A percentile compares a stretch with the other conserved stretches of the same genome.
phyloP scores from a whole-genome alignment of 2,888 invertebrate species.

The Seira musarum region DNA sequence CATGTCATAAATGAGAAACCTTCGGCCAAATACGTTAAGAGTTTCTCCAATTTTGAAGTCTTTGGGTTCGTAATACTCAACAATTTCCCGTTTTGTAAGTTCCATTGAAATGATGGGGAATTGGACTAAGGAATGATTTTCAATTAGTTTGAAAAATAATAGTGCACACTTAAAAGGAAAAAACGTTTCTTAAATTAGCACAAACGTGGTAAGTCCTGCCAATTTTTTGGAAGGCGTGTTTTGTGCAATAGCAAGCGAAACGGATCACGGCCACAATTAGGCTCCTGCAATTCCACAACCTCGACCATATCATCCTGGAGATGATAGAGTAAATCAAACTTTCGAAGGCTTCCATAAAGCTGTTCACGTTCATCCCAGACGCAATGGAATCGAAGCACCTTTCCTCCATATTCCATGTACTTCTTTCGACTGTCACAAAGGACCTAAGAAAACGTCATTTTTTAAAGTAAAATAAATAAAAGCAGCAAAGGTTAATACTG shows the following conservation, averaged over 20 bases:
- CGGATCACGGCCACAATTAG: slow-evolving; percentile 83
- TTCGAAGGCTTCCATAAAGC: slow-evolving; percentile 73
- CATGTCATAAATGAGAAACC: slow-evolving; percentile 84
- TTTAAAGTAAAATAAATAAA: neutral
- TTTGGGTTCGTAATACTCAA: slow-evolving; percentile 83
- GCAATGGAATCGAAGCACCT: slow-evolving; percentile 72
- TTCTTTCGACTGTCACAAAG: slow-evolving; percentile 60
- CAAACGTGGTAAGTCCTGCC: slow-evolving; percentile 77
- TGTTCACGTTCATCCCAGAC: slow-evolving; percentile 74
- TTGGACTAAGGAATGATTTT: slow-evolving; percentile 73
- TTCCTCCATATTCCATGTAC: slow-evolving; percentile 65
- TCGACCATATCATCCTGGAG: slow-evolving; percentile 87
- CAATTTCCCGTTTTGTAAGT: slow-evolving; percentile 80
- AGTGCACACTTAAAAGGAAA: neutral
- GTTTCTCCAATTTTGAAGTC: slow-evolving; percentile 76
- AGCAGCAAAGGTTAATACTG: neutral
- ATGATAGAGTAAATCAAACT: slow-evolving; percentile 83
- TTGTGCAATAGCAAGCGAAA: slow-evolving; percentile 82
- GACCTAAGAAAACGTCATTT: slow-evolving; percentile 35
- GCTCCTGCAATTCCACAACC: slow-evolving; percentile 81
- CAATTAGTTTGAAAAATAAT: no score
- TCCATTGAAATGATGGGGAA: slow-evolving; percentile 82
- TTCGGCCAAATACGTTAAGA: slow-evolving; percentile 72
- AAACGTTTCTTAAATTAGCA: neutral
- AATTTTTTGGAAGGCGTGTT: slow-evolving; percentile 84